These are phyloP conservation scores for Salvator merianae DNA, from an alignment of 2,113 vertebrate species.

Conservation along the genomic window DNA sequence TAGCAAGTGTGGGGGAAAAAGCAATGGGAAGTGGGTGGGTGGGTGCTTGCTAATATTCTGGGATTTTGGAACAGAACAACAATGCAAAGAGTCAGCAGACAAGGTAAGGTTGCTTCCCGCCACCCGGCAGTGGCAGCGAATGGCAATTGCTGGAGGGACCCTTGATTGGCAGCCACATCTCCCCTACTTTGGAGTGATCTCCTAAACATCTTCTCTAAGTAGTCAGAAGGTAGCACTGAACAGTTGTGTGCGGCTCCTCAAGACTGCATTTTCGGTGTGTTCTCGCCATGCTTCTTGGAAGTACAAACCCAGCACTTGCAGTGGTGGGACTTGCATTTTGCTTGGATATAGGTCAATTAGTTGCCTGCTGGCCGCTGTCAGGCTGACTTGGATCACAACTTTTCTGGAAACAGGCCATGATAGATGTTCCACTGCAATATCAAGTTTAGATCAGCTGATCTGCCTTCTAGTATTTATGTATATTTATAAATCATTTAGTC, in stretches of 20 bases:
- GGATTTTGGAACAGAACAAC: no score
- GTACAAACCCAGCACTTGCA: not conserved
- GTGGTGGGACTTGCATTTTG: not conserved
- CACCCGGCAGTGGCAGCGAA: no score
- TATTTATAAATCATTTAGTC: not conserved
- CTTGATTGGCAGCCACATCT: not conserved
- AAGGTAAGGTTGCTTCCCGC: no score
- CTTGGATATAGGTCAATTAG: not conserved
- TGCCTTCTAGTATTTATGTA: not conserved
- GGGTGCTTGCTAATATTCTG: no score
- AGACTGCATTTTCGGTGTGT: not conserved
- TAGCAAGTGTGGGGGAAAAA: no score
- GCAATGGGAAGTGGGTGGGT: no score
- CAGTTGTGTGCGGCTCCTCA: not conserved
- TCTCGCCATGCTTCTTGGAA: not conserved
- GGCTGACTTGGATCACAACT: not conserved
- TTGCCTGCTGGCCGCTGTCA: not conserved
- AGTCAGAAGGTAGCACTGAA: not conserved
- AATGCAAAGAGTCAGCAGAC: no score
- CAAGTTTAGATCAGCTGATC: conserved; percentile 20
- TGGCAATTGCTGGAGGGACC: no score
- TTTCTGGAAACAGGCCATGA: conserved; percentile 25
- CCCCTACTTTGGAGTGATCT: not conserved
- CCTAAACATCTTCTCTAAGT: not conserved
- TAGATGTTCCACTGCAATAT: not conserved